Percentiles rank a stretch among this genome's conserved stretches.
Evolutionary conservation across 2,888 invertebrate genomes (phyloP).

Genomic region (Dasypogon diadema): DNA sequence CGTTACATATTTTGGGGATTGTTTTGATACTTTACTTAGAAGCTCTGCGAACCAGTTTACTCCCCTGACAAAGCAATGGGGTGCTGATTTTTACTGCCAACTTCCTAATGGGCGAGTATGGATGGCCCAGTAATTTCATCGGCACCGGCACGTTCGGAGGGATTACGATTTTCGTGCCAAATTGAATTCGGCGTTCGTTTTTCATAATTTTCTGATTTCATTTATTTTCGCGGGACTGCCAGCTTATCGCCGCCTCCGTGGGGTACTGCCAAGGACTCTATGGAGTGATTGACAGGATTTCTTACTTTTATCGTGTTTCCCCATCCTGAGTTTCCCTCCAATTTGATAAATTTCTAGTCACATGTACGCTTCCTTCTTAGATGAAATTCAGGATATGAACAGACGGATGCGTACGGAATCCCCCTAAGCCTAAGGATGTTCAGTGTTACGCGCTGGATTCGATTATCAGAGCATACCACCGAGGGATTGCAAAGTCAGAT

Average conservation of each 20-base stretch:
- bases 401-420: slow-evolving; percentile 48
- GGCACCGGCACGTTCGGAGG: slow-evolving; percentile 5
- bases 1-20: background rate
- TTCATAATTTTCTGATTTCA: slow-evolving; percentile 46
- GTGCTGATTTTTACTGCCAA: too few relatives aligned
- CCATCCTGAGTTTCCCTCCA: slow-evolving; percentile 46
- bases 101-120: too few relatives aligned
- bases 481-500: slow-evolving; percentile 16
- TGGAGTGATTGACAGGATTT: slow-evolving; percentile 44
- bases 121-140: too few relatives aligned
- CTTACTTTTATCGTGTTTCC: slow-evolving; percentile 32
- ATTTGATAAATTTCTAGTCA: slow-evolving; percentile 55
- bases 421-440: slow-evolving; percentile 42
- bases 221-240: slow-evolving; percentile 18
- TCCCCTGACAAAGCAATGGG: too few relatives aligned
- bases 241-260: slow-evolving; percentile 18
- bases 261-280: slow-evolving; percentile 36
- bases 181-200: slow-evolving; percentile 35
- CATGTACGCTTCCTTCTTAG: slow-evolving; percentile 50
- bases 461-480: slow-evolving; percentile 47
- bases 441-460: slow-evolving; percentile 45
- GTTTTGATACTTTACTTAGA: slow-evolving; percentile 7
- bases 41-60: too few relatives aligned
- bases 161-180: slow-evolving; percentile 34
- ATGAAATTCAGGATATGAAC: slow-evolving; percentile 41